Evolutionary conservation across 2,797 vertebrate genomes (phyloP), one percentile per base, ranked within the genome.

Genomic region (Astyanax mexicanus): DNA sequence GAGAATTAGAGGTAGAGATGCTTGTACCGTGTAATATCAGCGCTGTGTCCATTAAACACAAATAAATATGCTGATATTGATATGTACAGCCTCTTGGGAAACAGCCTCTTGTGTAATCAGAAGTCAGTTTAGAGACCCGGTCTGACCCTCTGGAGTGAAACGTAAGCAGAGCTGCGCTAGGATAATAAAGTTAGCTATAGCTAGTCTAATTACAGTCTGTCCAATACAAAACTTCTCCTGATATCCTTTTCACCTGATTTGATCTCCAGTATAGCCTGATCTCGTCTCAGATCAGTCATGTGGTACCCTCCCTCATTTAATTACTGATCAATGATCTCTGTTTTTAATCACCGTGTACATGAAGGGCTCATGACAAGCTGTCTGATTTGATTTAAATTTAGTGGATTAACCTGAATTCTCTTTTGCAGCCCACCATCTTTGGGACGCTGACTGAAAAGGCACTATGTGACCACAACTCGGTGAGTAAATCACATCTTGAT

Each of bases 401-500:
- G 12, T 32, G 13, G 54, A 57, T 32, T 57, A 19, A 60, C 57
- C 37, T n/a, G 3, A 37, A 1, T 37, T 60, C 29, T 75, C 45
- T 61, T 71, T 84, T 81, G 52, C 77, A 85, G 81, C 72, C 84
- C 12, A 81, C 84, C 62, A 84, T 84, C 69, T 85, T 85, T 81
- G 84, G 82, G 69, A 82, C 79, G 62, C 73, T 85, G 57, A 82
- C 75, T 80, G 82, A 86, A 35, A 80, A 83, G 64, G 67, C 75
- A 0, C 67, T 62, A 29, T 72, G 45, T 35, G 82, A 84, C 42
- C 71, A 81, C 58, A 84, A 81, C 76, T 71, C 73, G 19, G 85
- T 85, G 64, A 85, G 84, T 52, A 44, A 74, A 57, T 29, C 2
- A 54, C 4, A 2, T 52, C 9, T 54, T 25, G 1, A 51, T 8